Evolutionary conservation across 1,140 invertebrate genomes (phyloP), one percentile per base, ranked within the genome.

Genomic region (Aphidius gifuensis): DNA sequence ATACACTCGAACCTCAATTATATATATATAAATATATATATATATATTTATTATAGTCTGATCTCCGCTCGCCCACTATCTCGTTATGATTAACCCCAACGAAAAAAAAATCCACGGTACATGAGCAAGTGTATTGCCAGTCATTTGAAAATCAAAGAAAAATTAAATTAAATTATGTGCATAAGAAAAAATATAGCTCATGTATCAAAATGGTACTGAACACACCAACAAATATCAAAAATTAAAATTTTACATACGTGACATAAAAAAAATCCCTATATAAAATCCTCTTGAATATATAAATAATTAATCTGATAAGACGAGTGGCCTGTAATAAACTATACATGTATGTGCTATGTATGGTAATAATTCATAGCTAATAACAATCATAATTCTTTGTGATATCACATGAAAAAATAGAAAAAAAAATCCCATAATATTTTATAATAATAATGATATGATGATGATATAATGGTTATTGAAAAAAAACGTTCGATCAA

Each of bases 331-430:
- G 77, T 76, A 75, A 81, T 78, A 79, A 79, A 74, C n/a, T 80
- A 80, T 80, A 80, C 72, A n/a, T n/a, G n/a, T n/a, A n/a, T n/a
- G n/a, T n/a, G n/a, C n/a, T n/a, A n/a, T n/a, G n/a, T n/a, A n/a
- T n/a, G n/a, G n/a, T n/a, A n/a, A n/a, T n/a, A n/a, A n/a, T n/a
- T n/a, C n/a, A n/a, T n/a, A n/a, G n/a, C n/a, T n/a, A n/a, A n/a
- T 79, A 78, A 80, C 74, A 75, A n/a, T 79, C 76, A 79, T 77
- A n/a, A 78, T 74, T 74, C 78, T 79, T 80, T 80, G 79, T 80
- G 77, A n/a, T n/a, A n/a, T n/a, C n/a, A n/a, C n/a, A n/a, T n/a
- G n/a, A n/a, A n/a, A n/a, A n/a, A n/a, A n/a, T n/a, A n/a, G n/a
- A n/a, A n/a, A n/a, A n/a, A n/a, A n/a, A n/a, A n/a, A n/a, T n/a